Percentiles rank a stretch among this genome's conserved stretches.
Conservation (phyloP, 2,797 vertebrate species). For the Leucoraja ocellata region DNA sequence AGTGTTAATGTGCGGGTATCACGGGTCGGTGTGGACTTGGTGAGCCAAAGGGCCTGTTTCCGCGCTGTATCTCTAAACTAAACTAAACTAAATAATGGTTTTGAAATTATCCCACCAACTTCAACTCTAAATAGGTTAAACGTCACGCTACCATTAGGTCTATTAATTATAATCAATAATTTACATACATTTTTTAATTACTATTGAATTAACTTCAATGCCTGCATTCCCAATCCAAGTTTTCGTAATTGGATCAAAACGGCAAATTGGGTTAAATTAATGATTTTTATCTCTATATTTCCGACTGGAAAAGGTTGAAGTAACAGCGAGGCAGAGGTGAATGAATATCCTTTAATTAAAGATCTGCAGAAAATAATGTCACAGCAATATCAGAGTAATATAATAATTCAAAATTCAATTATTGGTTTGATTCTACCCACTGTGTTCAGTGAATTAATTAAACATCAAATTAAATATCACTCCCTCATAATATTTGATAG, state of each 20-base stretch:
- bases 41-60: too few species aligned
- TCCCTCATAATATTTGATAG: not conserved
- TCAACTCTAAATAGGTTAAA: not conserved
- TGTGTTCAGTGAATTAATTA: not conserved
- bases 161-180: slow-evolving; percentile 22
- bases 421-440: not conserved
- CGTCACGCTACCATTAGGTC: not conserved
- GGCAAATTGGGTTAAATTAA: not conserved
- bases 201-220: not conserved
- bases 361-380: not conserved
- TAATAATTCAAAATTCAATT: slow-evolving; percentile 28
- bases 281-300: slow-evolving; percentile 8
- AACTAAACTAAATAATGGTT: not conserved
- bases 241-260: not conserved
- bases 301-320: not conserved
- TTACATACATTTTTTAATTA: slow-evolving; percentile 33
- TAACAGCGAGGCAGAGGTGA: not conserved
- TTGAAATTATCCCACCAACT: not conserved
- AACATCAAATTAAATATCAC: not conserved
- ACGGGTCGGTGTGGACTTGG: too few species aligned
- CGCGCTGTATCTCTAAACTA: too few species aligned
- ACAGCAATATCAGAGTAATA: slow-evolving; percentile 3
- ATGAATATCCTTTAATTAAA: not conserved
- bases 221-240: not conserved
- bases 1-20: too few species aligned